Conservation (phyloP, 2,888 invertebrate species). For the Leucophenga montana region DNA sequence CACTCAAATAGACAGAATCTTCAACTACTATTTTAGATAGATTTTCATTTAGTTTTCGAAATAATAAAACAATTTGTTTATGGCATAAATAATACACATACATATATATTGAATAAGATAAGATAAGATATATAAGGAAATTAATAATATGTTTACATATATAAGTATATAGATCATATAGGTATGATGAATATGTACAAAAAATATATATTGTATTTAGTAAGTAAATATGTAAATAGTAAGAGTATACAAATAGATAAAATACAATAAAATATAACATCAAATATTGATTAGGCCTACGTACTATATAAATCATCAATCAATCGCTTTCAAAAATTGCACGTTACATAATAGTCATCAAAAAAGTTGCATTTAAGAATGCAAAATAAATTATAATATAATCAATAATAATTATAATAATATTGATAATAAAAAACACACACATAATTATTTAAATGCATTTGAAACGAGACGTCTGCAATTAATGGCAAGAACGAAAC, state of each 20-base stretch:
- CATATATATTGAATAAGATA: neutral
- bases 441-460: conserved; percentile 18
- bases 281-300: neutral
- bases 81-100: conserved; percentile 19
- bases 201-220: neutral
- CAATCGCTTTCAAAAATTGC: conserved; percentile 8
- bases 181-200: neutral
- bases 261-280: too few relatives aligned
- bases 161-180: neutral
- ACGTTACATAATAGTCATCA: conserved; percentile 1
- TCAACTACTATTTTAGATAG: too few relatives aligned
- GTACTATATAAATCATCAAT: neutral
- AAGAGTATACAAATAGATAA: neutral
- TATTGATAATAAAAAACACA: conserved; percentile 7
- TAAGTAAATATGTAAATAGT: conserved; percentile 6
- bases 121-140: neutral
- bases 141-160: neutral
- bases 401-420: neutral
- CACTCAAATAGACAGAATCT: too few relatives aligned
- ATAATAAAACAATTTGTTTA: neutral
- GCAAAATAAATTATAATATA: conserved; percentile 15
- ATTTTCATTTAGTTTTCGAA: too few relatives aligned
- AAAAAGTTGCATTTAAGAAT: too few relatives aligned
- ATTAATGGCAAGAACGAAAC: neutral
- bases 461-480: neutral